phyloP scores from a whole-genome alignment of 2,888 invertebrate genomes.

The Nezara viridula region DNA sequence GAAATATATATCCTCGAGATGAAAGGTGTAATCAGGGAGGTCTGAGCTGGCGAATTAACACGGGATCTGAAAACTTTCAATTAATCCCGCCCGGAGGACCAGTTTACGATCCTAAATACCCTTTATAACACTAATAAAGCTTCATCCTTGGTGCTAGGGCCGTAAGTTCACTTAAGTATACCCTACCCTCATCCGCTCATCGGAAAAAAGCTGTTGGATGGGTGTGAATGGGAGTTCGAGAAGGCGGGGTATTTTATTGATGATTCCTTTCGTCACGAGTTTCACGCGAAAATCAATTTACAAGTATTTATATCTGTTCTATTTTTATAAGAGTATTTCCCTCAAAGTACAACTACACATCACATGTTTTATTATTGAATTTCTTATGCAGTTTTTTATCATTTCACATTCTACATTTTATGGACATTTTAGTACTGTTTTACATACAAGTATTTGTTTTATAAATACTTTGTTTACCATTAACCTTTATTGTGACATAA shows the following conservation, averaged over 20 bases:
- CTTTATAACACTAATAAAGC: slow-evolving; percentile 12
- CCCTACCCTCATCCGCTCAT: background rate
- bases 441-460: too few species aligned
- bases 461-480: too few species aligned
- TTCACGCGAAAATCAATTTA: too few species aligned
- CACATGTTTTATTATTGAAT: too few species aligned
- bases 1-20: slow-evolving; percentile 37
- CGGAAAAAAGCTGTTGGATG: background rate
- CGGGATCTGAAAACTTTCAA: slow-evolving; percentile 27
- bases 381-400: too few species aligned
- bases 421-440: too few species aligned
- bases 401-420: too few species aligned
- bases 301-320: background rate
- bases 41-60: slow-evolving; percentile 23
- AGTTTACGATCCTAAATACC: slow-evolving; percentile 29
- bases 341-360: background rate
- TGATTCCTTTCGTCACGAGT: background rate
- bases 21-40: slow-evolving; percentile 32
- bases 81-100: background rate
- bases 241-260: background rate
- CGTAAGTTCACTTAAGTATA: slow-evolving; percentile 16
- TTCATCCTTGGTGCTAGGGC: background rate
- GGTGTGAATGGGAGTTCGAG: background rate
- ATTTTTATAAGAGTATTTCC: background rate
- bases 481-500: too few species aligned